Base-by-base conservation (phyloP, 2,113 vertebrate genomes). In the Lophochroa leadbeateri region DNA sequence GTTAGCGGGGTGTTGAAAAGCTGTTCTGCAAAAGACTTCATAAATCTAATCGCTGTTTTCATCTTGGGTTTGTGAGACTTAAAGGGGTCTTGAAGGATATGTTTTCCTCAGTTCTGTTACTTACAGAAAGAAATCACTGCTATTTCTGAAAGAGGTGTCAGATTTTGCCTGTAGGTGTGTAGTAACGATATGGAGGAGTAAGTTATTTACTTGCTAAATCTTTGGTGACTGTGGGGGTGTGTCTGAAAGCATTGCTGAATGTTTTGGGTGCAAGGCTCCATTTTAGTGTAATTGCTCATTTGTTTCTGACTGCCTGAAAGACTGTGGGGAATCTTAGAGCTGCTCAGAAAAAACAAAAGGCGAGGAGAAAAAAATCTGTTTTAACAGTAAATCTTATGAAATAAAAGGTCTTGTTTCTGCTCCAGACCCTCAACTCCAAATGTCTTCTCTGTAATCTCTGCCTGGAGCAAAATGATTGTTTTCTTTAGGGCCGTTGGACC, bases 201-300 rank as follows among this genome's bases (percentile, higher is more conserved):
- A 94, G 72, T 95, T 94, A 92, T 82, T 94, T 92, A 91, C 83
- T 96, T 92, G 86, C 84, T 94, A 87, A 91, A 82, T 83, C 90
- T 95, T 86, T 88, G 64, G 72, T 95, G 89, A 29, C 83, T 96
- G 57, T 5, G 86, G 81, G 81, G 74, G 74, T 89, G 90, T 88
- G 70, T 97, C 88, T 95, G 92, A 94, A 95, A 84, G 77, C 86
- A 91, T 43, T 84, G 83, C 81, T 86, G 77, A 81, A 92, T 94
- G 86, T 91, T 96, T 95, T 82, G 74, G 91, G 80, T 92, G 76
- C 65, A 87, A 91, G 77, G 35, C 65, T 92, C 70, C 77, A 47
- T 92, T 95, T 93, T 69, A 70, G 60, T 86, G 79, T 82, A 92
- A 89, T 91, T 96, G 91, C 70, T 96, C 77, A 82, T 76, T 97